phyloP scores from a whole-genome alignment of 2,113 vertebrate genomes.

The Pristiophorus japonicus region DNA sequence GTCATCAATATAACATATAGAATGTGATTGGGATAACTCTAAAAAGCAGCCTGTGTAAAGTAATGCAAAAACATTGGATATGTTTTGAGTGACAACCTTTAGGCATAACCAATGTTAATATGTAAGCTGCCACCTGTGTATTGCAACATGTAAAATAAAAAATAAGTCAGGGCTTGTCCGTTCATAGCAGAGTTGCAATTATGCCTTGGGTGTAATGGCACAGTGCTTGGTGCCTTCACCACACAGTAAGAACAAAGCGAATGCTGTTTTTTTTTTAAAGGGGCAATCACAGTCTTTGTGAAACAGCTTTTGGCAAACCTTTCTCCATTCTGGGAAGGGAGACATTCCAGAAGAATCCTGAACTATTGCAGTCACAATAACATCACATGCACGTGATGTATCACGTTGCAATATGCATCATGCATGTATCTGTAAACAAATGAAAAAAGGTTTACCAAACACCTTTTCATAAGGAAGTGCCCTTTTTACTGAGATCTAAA shows the following conservation, averaged over 20 bases:
- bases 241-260: not conserved
- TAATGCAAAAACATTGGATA: not conserved
- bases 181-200: not conserved
- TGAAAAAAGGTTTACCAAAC: not conserved
- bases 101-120: not conserved
- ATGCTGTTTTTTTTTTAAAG: not conserved
- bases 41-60: not conserved
- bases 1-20: not conserved
- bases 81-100: not conserved
- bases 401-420: not conserved
- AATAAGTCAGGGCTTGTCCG: slow-evolving; percentile 24
- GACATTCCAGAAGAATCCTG: not conserved
- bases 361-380: not conserved
- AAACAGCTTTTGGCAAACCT: not conserved
- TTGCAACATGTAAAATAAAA: slow-evolving; percentile 16
- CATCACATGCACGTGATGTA: not conserved
- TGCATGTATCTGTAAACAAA: not conserved
- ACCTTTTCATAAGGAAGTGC: slow-evolving; percentile 4
- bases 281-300: not conserved
- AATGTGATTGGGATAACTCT: not conserved
- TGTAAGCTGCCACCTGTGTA: not conserved
- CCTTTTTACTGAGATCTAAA: not conserved
- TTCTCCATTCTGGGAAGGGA: not conserved
- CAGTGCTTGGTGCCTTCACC: not conserved
- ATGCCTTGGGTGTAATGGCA: not conserved